Conservation (phyloP, 2,113 vertebrate species). For the Oreotrochilus melanogaster region DNA sequence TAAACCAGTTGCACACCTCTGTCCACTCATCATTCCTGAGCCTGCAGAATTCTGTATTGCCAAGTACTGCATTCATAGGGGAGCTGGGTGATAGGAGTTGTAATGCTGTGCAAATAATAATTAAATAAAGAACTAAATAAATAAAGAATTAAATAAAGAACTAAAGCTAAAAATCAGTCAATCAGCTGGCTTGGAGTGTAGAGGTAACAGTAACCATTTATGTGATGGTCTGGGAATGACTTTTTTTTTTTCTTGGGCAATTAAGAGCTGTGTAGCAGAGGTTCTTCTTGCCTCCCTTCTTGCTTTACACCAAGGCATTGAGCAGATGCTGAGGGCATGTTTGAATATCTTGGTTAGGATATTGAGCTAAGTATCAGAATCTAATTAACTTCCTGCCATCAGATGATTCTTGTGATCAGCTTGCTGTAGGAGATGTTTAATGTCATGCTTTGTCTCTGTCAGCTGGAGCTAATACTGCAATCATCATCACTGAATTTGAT, state of each 20-base stretch:
- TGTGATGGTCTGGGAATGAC: background rate
- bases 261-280: background rate
- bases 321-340: background rate
- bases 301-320: background rate
- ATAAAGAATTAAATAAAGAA: background rate
- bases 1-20: background rate
- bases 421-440: background rate
- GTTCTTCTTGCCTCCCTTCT: background rate
- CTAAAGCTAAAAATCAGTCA: background rate
- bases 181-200: background rate
- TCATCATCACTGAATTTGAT: background rate
- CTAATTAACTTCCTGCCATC: background rate
- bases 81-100: background rate
- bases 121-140: background rate
- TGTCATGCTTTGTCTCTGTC: background rate
- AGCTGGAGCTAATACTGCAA: background rate
- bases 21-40: background rate
- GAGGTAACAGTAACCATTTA: background rate
- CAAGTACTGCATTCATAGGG: background rate
- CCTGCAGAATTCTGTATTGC: background rate
- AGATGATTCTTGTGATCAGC: background rate
- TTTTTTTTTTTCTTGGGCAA: background rate
- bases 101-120: background rate
- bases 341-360: background rate
- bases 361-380: background rate